Conservation (phyloP, 2,113 vertebrate genomes). For the Pholis gunnellus region DNA sequence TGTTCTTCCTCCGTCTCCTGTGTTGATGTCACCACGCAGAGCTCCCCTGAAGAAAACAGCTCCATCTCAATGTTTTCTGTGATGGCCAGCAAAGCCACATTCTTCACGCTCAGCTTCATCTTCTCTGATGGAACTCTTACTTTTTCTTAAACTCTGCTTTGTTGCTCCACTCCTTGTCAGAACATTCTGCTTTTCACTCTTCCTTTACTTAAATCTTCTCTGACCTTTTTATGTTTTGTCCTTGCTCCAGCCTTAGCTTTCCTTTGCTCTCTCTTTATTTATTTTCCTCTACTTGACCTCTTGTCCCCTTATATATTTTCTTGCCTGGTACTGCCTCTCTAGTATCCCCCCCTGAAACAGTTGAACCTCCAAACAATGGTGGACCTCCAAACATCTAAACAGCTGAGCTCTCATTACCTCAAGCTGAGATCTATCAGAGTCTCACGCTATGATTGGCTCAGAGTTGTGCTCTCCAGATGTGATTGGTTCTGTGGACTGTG, state of each 20-base stretch:
- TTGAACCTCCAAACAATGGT: not conserved
- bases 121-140: not conserved
- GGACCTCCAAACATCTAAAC: conserved; percentile 34
- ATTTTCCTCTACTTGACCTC: not conserved
- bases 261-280: not conserved
- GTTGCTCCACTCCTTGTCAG: not conserved
- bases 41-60: conserved; percentile 60
- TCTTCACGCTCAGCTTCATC: conserved; percentile 51
- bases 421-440: conserved; percentile 61
- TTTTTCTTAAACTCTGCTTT: not conserved
- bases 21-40: not conserved
- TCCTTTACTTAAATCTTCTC: not conserved
- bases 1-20: conserved; percentile 20
- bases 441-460: conserved; percentile 46
- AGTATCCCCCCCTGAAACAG: not conserved
- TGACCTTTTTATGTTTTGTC: not conserved
- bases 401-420: conserved; percentile 55
- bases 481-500: conserved; percentile 38
- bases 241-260: not conserved
- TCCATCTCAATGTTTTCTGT: conserved; percentile 77
- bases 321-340: not conserved
- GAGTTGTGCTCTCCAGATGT: not conserved
- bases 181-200: not conserved
- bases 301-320: not conserved
- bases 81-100: conserved; percentile 6